A percentile compares a stretch with the other conserved stretches of the same genome.
phyloP scores from a whole-genome alignment of 37 sponge, comb jelly and placozoan species.

The Oscarella lobularis region DNA sequence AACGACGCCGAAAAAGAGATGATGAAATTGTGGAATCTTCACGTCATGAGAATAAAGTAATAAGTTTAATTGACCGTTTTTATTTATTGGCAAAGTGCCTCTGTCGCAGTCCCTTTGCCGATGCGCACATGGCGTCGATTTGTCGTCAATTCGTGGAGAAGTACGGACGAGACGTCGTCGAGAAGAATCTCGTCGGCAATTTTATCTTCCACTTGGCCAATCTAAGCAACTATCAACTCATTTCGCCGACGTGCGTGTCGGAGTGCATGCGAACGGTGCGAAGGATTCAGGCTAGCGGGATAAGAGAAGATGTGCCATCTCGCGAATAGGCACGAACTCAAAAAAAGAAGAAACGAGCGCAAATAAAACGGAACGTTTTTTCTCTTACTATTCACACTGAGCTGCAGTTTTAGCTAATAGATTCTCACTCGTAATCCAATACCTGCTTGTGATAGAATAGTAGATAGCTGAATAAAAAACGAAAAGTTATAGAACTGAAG shows the following conservation, averaged over 20 bases:
- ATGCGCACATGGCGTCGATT: not conserved
- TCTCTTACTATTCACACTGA: too few species aligned
- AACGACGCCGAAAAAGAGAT: not conserved
- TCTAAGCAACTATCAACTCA: not conserved
- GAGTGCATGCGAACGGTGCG: not conserved
- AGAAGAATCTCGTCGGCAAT: not conserved
- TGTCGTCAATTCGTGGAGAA: not conserved
- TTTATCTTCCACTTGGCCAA: not conserved
- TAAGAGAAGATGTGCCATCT: too few species aligned
- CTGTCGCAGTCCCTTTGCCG: not conserved
- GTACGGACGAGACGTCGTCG: not conserved
- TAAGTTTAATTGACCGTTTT: not conserved
- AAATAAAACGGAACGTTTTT: too few species aligned
- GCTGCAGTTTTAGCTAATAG: not conserved
- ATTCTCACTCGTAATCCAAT: slow-evolving; percentile 50
- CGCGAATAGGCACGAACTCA: too few species aligned
- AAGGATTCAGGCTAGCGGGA: not conserved
- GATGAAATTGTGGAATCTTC: not conserved
- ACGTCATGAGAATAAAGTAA: not conserved
- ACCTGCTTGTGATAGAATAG: slow-evolving; percentile 95
- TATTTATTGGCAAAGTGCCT: too few species aligned
- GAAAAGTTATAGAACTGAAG: not conserved
- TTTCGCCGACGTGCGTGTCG: not conserved
- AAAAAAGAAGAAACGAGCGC: too few species aligned
- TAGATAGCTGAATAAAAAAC: slow-evolving; percentile 45